Evolutionary conservation across 2,113 vertebrate genomes (phyloP), one percentile per base, ranked within the genome.

Genomic region (Leptosomus discolor): DNA sequence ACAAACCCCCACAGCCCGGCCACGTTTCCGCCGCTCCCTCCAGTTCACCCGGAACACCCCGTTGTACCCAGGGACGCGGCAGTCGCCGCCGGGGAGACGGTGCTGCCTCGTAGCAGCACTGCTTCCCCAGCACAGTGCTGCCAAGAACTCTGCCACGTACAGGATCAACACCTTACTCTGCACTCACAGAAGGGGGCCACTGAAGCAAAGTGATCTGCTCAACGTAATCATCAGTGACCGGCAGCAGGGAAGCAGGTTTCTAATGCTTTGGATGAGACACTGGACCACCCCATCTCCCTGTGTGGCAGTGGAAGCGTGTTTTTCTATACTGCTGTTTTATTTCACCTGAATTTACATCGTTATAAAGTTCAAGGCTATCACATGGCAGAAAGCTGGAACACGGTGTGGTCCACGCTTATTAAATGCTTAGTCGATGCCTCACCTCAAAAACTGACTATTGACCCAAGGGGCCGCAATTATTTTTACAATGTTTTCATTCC

Each of bases 31-130:
- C 79, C 18, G 9, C 85, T 92, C 79, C 51, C 85, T 58, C n/a
- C 56, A 36, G 0, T 11, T 27, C 4, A 2, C 36, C 65, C 45
- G 86, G 88, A 94, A 92, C 89, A 64, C 90, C 90, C 82, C 71
- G 12, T 51, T 48, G 46, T 50, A 53, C 69, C 39, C 46, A 26
- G 69, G 79, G 60, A 73, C 85, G n/a, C 2, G 3, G 67, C 78
- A 48, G 70, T 43, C 0, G 2, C 37, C 4, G 1, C 7, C 1
- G 0, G 29, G 51, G 41, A 68, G 37, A 2, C 15, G 18, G 61
- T 1, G 53, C 77, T 10, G 85, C 63, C 50, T 43, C 1, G 0
- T 3, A 77, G 75, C 58, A 45, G 32, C 0, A 9, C 69, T 45
- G 75, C 82, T 48, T 54, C 43, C 50, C 85, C 60, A 16, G 61